Percentiles rank a stretch among this genome's conserved stretches.
Conservation (phyloP, 2,797 vertebrate species). For the Ateles fusciceps region DNA sequence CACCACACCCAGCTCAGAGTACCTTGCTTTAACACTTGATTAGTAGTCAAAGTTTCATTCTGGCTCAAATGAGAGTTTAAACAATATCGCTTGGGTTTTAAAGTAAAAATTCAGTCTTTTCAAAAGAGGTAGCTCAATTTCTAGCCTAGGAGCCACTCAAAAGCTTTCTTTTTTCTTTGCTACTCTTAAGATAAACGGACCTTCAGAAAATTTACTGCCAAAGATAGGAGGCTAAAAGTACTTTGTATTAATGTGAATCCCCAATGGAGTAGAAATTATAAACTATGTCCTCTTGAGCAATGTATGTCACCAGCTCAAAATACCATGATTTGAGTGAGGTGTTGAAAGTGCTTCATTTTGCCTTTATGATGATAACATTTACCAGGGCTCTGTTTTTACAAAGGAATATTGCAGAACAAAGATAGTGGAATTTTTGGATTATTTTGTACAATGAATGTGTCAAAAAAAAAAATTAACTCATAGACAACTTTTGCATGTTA, state of each 20-base stretch:
- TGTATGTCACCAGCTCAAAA: not conserved
- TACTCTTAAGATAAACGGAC: not conserved
- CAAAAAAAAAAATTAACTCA: not conserved
- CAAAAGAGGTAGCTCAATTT: not conserved
- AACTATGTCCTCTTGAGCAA: not conserved
- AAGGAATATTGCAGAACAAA: not conserved
- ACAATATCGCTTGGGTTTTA: not conserved
- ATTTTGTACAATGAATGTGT: not conserved
- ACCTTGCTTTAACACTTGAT: not conserved
- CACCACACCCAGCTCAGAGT: not conserved
- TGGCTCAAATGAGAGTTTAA: not conserved
- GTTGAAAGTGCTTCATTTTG: not conserved
- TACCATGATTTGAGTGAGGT: not conserved
- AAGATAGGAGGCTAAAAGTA: not conserved
- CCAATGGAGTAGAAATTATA: not conserved
- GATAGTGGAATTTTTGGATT: not conserved
- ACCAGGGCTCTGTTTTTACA: not conserved
- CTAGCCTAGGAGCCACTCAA: not conserved
- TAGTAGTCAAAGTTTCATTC: not conserved
- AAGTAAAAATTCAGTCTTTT: conserved; percentile 6
- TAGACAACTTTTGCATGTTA: not conserved
- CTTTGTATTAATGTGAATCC: not conserved
- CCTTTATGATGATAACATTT: not conserved
- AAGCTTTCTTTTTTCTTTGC: not conserved
- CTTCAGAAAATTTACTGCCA: not conserved